Evolutionary conservation across 2,113 vertebrate genomes (phyloP), one percentile per base, ranked within the genome.

Genomic region (Steatornis caripensis): DNA sequence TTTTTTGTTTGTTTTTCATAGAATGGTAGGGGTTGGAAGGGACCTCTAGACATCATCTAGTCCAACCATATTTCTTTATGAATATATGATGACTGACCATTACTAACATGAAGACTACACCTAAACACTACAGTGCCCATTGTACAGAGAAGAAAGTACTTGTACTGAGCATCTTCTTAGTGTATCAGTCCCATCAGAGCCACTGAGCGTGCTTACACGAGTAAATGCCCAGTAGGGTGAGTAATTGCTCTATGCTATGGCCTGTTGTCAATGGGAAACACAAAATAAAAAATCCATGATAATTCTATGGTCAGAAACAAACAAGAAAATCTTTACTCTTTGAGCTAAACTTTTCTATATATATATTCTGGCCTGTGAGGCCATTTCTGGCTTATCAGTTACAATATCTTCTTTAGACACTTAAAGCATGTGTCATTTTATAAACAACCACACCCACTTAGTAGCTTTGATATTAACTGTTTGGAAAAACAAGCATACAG

Each of bases 171-270:
- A 69, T 29, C 13, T n/a, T 54, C 23, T 60, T 29, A 30, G 58
- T 16, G 2, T 32, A 60, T 29, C 46, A 66, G 60, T 36, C 76
- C 29, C 55, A 43, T 26, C 61, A 57, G 55, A 89, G 36, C 18
- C 57, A 45, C 43, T 46, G 77, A 81, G 19, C 22, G 29, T 77
- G 48, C 86, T 92, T 45, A 69, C 86, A 34, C 22, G 72, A 89
- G 30, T 65, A 87, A 89, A 26, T 76, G 95, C 94, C 84, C 77
- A 89, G 86, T 12, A 95, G 84, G 88, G 95, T 95, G 94, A 92
- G 83, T 94, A 96, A 97, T 82, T 86, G 90, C 94, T 97, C 90
- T 90, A 66, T 61, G 37, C 23, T 95, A 60, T 69, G 57, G 69
- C 39, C 61, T 79, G n/a, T 5, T 72, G 65, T 84, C 89, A 92